A percentile compares a stretch with the other conserved stretches of the same genome.
These are phyloP conservation scores for Drosophila paramelanica DNA, from an alignment of 2,888 invertebrate species.

Conservation along the genomic window DNA sequence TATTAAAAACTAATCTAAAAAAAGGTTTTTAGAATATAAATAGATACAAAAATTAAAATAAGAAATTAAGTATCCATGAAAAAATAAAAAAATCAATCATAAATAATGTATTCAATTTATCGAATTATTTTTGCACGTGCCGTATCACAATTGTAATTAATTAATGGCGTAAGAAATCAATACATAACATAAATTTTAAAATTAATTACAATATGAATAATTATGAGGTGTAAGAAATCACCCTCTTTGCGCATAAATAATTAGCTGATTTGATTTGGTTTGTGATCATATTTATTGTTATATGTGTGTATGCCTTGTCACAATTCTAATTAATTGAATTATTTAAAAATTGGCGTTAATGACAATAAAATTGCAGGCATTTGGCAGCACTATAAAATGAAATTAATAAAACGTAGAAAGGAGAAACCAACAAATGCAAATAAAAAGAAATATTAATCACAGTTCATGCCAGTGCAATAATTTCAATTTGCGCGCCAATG, in stretches of 20 bases:
- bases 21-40: neutral
- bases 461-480: conserved; percentile 66
- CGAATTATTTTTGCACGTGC: neutral
- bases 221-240: neutral
- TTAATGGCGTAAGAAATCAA: neutral
- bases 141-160: neutral
- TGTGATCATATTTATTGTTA: conserved; percentile 11
- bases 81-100: neutral
- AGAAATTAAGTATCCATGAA: too few species aligned
- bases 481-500: conserved; percentile 76
- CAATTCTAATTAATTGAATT: conserved; percentile 34
- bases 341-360: conserved; percentile 12
- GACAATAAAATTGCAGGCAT: conserved; percentile 2
- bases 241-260: neutral
- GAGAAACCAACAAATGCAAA: conserved; percentile 26
- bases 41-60: too few species aligned
- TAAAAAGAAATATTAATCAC: conserved; percentile 71
- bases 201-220: neutral
- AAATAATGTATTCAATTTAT: neutral
- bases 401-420: conserved; percentile 20
- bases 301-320: neutral
- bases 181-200: neutral
- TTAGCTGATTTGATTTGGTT: neutral
- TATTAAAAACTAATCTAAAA: neutral
- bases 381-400: conserved; percentile 5